These are phyloP conservation scores for Halcyon smyrnensis DNA, from an alignment of 2,797 vertebrate genomes.

Conservation along the genomic window DNA sequence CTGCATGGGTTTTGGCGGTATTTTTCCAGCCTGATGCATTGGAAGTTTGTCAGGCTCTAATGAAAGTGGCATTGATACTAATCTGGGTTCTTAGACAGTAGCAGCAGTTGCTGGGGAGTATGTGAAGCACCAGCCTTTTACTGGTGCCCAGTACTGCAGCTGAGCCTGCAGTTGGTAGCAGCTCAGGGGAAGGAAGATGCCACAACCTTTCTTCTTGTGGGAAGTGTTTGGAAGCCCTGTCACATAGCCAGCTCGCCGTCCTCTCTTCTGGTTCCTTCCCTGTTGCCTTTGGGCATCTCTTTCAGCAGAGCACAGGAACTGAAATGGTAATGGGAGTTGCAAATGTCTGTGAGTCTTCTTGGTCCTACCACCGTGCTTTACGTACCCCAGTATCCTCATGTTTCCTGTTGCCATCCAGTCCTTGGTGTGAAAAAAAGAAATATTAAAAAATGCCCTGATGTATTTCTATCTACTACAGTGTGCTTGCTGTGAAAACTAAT, in stretches of 20 bases:
- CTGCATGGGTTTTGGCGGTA: background rate
- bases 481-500: background rate
- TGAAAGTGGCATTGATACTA: background rate
- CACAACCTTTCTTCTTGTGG: background rate
- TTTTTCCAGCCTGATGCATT: background rate
- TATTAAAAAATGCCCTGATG: background rate
- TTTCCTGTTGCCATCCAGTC: background rate
- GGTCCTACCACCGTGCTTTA: background rate
- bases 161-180: background rate
- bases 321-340: background rate
- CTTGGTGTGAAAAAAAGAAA: background rate
- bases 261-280: background rate
- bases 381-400: background rate
- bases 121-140: background rate
- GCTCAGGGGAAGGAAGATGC: background rate
- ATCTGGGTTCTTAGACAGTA: background rate
- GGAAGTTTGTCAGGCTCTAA: background rate
- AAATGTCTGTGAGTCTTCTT: background rate
- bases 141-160: background rate
- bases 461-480: background rate
- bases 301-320: background rate
- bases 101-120: background rate
- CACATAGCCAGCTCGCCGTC: background rate
- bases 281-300: background rate
- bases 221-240: fast-evolving